Conservation (phyloP, 2,797 vertebrate species). For the Alectoris magna region DNA sequence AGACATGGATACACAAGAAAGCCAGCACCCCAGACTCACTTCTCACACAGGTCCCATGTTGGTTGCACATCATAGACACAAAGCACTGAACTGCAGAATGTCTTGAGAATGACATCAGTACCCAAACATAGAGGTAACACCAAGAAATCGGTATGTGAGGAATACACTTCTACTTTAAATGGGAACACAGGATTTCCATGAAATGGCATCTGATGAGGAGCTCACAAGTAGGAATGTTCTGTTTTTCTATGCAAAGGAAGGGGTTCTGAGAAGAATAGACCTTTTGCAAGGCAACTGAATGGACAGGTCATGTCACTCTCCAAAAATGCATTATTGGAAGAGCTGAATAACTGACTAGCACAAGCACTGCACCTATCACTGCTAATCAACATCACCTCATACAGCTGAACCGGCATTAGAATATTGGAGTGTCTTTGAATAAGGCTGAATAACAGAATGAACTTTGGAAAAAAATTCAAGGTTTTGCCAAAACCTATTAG, state of each 20-base stretch:
- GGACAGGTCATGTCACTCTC: neutral
- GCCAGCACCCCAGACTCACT: neutral
- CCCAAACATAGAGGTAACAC: neutral
- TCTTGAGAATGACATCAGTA: neutral
- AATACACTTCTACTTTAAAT: neutral
- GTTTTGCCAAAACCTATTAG: slow-evolving; percentile 29
- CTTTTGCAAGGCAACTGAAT: neutral
- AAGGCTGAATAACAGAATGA: slow-evolving; percentile 5
- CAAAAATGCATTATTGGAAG: slow-evolving; percentile 17
- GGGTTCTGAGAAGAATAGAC: neutral
- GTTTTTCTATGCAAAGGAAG: neutral
- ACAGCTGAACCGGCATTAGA: neutral
- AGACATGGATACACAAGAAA: neutral
- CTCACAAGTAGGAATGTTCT: neutral
- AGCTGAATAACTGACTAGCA: neutral
- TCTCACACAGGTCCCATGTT: neutral
- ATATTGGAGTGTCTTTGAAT: slow-evolving; percentile 7
- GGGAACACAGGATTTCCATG: neutral
- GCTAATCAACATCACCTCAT: slow-evolving; percentile 37
- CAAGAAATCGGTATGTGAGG: neutral
- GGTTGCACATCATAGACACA: neutral
- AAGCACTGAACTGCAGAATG: neutral
- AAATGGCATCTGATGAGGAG: neutral
- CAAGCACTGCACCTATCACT: neutral
- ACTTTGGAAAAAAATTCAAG: neutral